phyloP scores from a whole-genome alignment of 2,888 invertebrate genomes.

The Brachycybe producta region DNA sequence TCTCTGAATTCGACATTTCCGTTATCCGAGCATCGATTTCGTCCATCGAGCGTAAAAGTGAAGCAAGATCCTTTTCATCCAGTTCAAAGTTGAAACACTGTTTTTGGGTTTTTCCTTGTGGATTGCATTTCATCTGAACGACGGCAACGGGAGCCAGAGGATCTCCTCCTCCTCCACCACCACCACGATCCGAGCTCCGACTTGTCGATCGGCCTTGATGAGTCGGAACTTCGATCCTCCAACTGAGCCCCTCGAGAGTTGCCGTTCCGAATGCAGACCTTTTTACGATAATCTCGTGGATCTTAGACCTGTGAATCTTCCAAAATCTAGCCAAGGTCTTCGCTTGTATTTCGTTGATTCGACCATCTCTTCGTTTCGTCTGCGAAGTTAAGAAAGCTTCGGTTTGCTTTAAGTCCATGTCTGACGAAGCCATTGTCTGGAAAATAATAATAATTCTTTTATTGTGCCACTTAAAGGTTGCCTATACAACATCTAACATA shows the following conservation, averaged over 20 bases:
- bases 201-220: too few relatives aligned
- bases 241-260: slow-evolving; percentile 28
- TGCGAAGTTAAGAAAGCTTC: slow-evolving; percentile 32
- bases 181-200: too few relatives aligned
- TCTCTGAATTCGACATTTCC: too few relatives aligned
- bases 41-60: slow-evolving; percentile 4
- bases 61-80: background rate
- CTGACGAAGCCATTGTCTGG: slow-evolving; percentile 31
- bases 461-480: background rate
- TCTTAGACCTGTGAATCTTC: slow-evolving; percentile 30
- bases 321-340: slow-evolving; percentile 31
- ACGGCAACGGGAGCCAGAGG: too few relatives aligned
- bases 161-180: too few relatives aligned
- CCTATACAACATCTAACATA: too few relatives aligned
- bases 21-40: slow-evolving; percentile 5
- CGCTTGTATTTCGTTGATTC: slow-evolving; percentile 30
- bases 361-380: slow-evolving; percentile 27
- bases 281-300: slow-evolving; percentile 29
- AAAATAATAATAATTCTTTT: slow-evolving; percentile 8
- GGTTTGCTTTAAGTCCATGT: slow-evolving; percentile 32
- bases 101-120: too few relatives aligned
- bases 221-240: slow-evolving; percentile 29
- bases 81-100: slow-evolving; percentile 7
- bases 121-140: too few relatives aligned
- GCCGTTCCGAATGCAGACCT: slow-evolving; percentile 30